Percentiles rank a stretch among this genome's conserved stretches.
These are phyloP conservation scores for Potorous gilbertii DNA, from an alignment of 2,797 vertebrate genomes.

Conservation along the genomic window DNA sequence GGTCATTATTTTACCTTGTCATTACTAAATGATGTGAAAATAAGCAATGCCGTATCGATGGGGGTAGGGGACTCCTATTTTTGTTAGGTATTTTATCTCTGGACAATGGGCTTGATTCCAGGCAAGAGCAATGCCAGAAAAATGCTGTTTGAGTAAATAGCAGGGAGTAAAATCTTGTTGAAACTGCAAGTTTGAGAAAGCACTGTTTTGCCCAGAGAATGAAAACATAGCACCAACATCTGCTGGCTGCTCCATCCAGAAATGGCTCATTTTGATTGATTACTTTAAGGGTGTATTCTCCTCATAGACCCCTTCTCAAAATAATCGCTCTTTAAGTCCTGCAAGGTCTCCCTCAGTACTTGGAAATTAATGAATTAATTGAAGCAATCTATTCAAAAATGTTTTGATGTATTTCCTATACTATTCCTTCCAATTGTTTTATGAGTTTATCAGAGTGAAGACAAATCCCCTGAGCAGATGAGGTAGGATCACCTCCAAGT, in stretches of 20 bases:
- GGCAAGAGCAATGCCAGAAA: neutral
- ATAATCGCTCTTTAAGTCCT: neutral
- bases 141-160: neutral
- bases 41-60: neutral
- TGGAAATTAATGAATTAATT: neutral
- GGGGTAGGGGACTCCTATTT: neutral
- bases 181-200: neutral
- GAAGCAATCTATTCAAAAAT: neutral
- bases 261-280: neutral
- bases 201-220: neutral
- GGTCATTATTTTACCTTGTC: neutral
- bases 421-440: neutral
- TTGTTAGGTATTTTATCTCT: neutral
- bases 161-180: neutral
- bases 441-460: neutral
- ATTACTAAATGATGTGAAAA: neutral
- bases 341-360: neutral
- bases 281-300: neutral
- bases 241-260: neutral
- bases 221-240: neutral
- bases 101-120: neutral
- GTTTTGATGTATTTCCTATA: neutral
- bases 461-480: neutral
- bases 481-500: neutral
- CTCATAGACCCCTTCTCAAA: neutral